Percentiles rank a stretch among this genome's conserved stretches.
Evolutionary conservation across 2,113 vertebrate species (phyloP).

Genomic region (Gnathonemus longibarbis): DNA sequence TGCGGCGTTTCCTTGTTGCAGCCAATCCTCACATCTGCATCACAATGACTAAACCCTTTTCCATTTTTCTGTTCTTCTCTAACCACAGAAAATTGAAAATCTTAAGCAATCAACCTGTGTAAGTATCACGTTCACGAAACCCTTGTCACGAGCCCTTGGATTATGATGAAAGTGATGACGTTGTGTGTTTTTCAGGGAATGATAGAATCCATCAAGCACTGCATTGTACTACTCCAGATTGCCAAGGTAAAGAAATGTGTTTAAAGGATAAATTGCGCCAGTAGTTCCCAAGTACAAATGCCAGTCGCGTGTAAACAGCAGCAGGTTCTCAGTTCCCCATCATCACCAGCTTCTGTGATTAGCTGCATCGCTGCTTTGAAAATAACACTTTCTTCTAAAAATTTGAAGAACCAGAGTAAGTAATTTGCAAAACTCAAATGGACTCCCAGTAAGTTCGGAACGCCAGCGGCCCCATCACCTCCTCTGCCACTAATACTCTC

Average conservation of each 20-base stretch:
- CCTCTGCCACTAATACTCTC: slow-evolving; percentile 41
- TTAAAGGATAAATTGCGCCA: neutral
- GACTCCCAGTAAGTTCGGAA: slow-evolving; percentile 96
- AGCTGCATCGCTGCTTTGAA: slow-evolving; percentile 23
- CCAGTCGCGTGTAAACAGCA: neutral
- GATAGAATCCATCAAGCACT: slow-evolving; percentile 99
- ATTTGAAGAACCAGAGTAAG: slow-evolving; percentile 98
- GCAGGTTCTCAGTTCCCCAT: neutral
- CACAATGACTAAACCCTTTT: neutral
- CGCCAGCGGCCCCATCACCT: slow-evolving; percentile 44
- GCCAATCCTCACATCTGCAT: neutral
- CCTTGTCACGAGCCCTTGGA: neutral
- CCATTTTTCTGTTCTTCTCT: slow-evolving; percentile 33
- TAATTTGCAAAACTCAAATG: slow-evolving; percentile 96
- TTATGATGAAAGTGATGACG: neutral
- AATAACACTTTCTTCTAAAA: slow-evolving; percentile 73
- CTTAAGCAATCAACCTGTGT: slow-evolving; percentile 96
- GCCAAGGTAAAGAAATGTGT: slow-evolving; percentile 82
- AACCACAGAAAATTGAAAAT: slow-evolving; percentile 84
- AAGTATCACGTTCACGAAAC: slow-evolving; percentile 55
- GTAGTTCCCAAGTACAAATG: neutral
- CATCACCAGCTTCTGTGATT: neutral
- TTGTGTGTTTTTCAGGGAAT: slow-evolving; percentile 73
- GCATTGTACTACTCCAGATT: slow-evolving; percentile 98
- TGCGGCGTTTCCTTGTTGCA: neutral